Conservation (phyloP, 2,113 vertebrate species). For the Leiothrix lutea region DNA sequence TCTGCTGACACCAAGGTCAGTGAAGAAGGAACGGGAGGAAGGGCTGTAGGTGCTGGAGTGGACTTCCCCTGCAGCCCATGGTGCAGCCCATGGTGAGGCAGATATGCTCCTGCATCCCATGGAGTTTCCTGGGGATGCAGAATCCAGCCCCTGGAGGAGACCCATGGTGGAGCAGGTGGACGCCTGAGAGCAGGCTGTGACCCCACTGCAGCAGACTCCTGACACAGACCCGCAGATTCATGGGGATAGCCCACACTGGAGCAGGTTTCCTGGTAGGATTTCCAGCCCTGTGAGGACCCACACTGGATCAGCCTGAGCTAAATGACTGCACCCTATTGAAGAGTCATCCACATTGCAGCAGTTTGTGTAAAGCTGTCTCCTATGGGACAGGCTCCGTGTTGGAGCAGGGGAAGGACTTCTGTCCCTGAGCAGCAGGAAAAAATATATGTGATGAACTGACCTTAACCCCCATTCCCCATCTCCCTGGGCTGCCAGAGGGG, state of each 20-base stretch:
- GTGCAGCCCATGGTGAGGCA: not conserved
- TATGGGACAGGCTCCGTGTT: not conserved
- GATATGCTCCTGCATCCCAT: not conserved
- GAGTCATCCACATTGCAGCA: not conserved
- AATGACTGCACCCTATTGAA: not conserved
- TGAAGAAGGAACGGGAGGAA: not conserved
- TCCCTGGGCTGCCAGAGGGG: not conserved
- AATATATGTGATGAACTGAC: not conserved
- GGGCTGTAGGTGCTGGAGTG: too few species aligned
- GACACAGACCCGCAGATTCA: accelerated
- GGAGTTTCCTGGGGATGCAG: not conserved
- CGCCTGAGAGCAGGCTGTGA: not conserved
- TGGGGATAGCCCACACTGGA: not conserved
- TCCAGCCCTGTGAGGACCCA: accelerated
- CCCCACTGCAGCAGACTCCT: not conserved
- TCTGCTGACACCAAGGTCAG: too few species aligned
- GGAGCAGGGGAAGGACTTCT: not conserved
- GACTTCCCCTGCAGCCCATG: not conserved
- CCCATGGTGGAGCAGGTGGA: not conserved
- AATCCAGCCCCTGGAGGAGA: not conserved
- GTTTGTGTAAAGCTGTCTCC: not conserved
- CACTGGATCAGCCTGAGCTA: not conserved
- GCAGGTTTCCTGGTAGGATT: not conserved
- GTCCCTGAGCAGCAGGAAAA: not conserved
- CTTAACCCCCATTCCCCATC: not conserved